Percentiles rank a stretch among this genome's conserved stretches.
These are phyloP conservation scores for Stenurella melanura DNA, from an alignment of 2,888 invertebrate genomes.

Conservation along the genomic window DNA sequence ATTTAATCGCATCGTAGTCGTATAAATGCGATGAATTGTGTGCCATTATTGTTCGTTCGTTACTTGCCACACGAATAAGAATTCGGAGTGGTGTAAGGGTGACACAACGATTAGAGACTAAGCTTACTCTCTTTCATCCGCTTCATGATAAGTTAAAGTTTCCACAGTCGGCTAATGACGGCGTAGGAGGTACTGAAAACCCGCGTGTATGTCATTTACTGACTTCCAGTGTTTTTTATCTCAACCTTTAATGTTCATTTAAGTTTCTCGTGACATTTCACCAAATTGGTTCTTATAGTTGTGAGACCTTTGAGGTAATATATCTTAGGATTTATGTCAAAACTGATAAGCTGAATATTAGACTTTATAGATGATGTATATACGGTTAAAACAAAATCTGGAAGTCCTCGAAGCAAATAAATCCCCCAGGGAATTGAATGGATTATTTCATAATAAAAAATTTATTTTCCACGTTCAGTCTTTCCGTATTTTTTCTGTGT, in stretches of 20 bases:
- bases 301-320: background rate
- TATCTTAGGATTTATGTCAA: background rate
- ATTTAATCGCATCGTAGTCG: background rate
- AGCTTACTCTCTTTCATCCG: background rate
- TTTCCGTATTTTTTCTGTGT: too few species aligned
- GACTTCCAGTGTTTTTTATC: slow-evolving; percentile 5
- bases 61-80: background rate
- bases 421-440: too few species aligned
- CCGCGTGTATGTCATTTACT: background rate
- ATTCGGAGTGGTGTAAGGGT: background rate
- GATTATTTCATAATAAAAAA: too few species aligned
- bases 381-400: too few species aligned
- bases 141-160: slow-evolving; percentile 1
- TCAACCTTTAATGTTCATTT: background rate
- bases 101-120: slow-evolving; percentile 2
- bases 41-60: background rate
- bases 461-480: too few species aligned
- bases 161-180: slow-evolving; percentile 15
- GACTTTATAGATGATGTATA: background rate
- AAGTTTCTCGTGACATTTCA: slow-evolving; percentile 7
- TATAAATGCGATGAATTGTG: background rate
- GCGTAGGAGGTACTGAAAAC: background rate
- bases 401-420: too few species aligned
- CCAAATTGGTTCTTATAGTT: background rate
- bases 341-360: background rate